phyloP scores from a whole-genome alignment of 2,888 invertebrate genomes.

The Leistus spinibarbis region DNA sequence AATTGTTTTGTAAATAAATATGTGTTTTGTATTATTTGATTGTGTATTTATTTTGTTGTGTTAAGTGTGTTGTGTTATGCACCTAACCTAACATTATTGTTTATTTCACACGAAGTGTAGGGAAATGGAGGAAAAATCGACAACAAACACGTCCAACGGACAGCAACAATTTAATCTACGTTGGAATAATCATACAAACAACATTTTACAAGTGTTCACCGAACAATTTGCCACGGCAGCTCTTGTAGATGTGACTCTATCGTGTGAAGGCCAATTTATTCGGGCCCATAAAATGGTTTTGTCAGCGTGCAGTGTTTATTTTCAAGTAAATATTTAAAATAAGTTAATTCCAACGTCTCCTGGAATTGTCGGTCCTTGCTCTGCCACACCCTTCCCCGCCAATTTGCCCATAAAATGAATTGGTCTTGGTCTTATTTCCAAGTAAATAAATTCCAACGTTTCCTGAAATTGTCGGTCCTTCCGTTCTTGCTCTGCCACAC shows the following conservation, averaged over 20 bases:
- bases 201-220: slow-evolving; percentile 57
- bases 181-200: slow-evolving; percentile 61
- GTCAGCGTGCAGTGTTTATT: slow-evolving; percentile 60
- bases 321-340: slow-evolving; percentile 51
- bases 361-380: neutral
- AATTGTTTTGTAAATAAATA: neutral
- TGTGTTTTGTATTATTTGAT: neutral
- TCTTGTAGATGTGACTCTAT: slow-evolving; percentile 59
- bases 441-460: slow-evolving; percentile 45
- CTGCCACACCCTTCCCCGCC: slow-evolving; percentile 42
- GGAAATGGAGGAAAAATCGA: slow-evolving; percentile 33
- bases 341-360: neutral
- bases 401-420: slow-evolving; percentile 60
- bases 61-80: neutral
- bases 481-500: neutral
- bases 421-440: slow-evolving; percentile 60
- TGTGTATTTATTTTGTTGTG: neutral
- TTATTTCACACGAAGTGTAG: neutral
- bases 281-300: slow-evolving; percentile 60
- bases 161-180: slow-evolving; percentile 57
- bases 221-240: slow-evolving; percentile 57
- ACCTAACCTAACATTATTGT: neutral
- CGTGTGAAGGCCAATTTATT: slow-evolving; percentile 58
- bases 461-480: neutral
- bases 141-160: slow-evolving; percentile 27